Conservation (phyloP, 2,113 vertebrate genomes). For the Prochilodus magdalenae region DNA sequence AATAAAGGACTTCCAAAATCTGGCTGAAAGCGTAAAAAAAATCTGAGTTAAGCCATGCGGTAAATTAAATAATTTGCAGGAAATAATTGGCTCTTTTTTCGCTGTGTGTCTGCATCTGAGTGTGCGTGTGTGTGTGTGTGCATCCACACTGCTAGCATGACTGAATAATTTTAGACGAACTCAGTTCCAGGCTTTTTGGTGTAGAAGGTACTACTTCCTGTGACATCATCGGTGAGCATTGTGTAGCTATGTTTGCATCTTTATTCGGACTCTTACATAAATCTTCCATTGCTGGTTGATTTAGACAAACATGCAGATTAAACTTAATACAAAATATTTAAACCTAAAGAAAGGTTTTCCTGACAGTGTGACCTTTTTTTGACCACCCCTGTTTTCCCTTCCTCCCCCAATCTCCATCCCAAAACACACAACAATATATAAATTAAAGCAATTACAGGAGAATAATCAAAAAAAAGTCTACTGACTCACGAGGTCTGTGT, state of each 20-base stretch:
- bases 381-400: no score
- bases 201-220: neutral
- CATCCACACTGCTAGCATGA: neutral
- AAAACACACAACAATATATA: no score
- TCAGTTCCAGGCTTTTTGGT: neutral
- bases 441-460: no score
- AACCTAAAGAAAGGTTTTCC: neutral
- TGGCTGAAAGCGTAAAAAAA: constrained; percentile 2
- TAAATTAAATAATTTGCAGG: constrained; percentile 55
- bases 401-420: no score
- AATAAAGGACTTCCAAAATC: constrained; percentile 36
- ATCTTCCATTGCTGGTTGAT: neutral
- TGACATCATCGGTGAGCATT: neutral
- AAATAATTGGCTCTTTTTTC: constrained; percentile 52
- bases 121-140: neutral
- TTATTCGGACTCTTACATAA: neutral
- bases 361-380: no score
- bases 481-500: no score
- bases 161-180: neutral
- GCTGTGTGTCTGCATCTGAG: neutral
- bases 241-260: neutral
- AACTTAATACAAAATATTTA: neutral
- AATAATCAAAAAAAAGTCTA: no score
- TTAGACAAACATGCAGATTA: neutral
- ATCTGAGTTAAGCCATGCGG: constrained; percentile 44